A percentile compares a stretch with the other conserved stretches of the same genome.
phyloP scores from a whole-genome alignment of 53 echinoderm and acorn worm genomes.

The Echinometra lucunter region DNA sequence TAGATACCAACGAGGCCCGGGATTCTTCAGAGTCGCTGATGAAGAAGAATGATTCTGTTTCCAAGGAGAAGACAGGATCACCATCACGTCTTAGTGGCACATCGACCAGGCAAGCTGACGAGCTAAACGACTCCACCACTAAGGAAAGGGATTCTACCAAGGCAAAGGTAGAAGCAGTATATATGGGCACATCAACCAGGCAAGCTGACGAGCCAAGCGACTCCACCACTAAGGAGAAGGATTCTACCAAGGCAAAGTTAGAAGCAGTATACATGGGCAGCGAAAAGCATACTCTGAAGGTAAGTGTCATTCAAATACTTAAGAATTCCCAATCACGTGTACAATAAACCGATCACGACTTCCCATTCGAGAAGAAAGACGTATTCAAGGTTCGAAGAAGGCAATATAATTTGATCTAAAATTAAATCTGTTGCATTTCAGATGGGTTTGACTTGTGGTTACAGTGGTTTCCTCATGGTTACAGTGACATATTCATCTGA shows the following conservation, averaged over 20 bases:
- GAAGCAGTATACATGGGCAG: neutral
- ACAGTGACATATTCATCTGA: too few relatives aligned
- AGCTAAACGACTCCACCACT: neutral
- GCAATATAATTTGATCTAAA: neutral
- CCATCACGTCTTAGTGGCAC: neutral
- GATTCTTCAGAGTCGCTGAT: neutral
- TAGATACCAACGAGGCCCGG: neutral
- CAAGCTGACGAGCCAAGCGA: neutral
- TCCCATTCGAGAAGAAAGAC: neutral
- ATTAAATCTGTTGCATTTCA: neutral
- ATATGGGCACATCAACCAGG: neutral
- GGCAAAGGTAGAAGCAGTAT: neutral
- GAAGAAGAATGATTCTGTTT: neutral
- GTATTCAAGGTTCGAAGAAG: neutral
- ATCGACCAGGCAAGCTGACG: neutral
- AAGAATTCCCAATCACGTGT: neutral
- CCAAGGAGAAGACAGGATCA: neutral
- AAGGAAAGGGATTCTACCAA: neutral
- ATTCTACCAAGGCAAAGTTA: too few relatives aligned
- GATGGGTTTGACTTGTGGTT: neutral
- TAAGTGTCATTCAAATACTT: neutral
- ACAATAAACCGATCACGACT: neutral
- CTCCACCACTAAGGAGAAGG: neutral
- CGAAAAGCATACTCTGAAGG: constrained; percentile 27
- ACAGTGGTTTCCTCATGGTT: too few relatives aligned